These are phyloP conservation scores for Zootoca vivipara DNA, from an alignment of 2,113 vertebrate genomes.

Conservation along the genomic window DNA sequence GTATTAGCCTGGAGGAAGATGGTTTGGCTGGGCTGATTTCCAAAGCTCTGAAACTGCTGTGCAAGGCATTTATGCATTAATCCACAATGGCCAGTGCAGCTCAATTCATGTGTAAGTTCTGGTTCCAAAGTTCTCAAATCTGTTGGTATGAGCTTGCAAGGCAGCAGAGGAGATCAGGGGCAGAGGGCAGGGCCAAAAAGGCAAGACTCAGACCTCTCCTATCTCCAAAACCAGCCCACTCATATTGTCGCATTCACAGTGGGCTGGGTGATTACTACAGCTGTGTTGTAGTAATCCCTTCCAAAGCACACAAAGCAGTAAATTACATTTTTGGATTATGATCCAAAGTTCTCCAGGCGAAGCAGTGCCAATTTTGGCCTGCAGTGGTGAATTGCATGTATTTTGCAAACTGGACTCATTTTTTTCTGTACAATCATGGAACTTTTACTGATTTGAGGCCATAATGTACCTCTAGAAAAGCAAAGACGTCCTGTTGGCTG, in stretches of 20 bases:
- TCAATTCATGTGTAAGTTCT: not conserved
- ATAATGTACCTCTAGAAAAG: conserved; percentile 35
- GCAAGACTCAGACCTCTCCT: not conserved
- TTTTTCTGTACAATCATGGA: no score
- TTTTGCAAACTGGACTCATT: no score
- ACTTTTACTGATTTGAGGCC: not conserved
- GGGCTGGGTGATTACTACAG: not conserved
- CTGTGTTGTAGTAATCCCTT: not conserved
- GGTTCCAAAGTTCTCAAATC: not conserved
- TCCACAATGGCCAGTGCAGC: not conserved
- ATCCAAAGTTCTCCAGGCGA: not conserved
- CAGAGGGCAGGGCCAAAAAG: not conserved
- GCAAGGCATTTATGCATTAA: not conserved
- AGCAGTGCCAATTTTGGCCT: not conserved
- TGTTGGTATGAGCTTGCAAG: not conserved
- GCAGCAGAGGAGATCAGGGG: no score
- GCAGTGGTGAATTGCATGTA: not conserved
- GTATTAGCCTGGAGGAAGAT: not conserved
- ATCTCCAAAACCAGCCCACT: not conserved
- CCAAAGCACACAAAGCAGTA: not conserved
- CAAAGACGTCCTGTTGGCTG: conserved; percentile 43
- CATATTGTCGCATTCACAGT: not conserved
- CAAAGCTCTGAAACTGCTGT: not conserved
- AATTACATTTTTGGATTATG: not conserved
- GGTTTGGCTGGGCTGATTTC: not conserved